Base-by-base conservation (phyloP, 2,797 vertebrate genomes). In the Diglossa cyanea region DNA sequence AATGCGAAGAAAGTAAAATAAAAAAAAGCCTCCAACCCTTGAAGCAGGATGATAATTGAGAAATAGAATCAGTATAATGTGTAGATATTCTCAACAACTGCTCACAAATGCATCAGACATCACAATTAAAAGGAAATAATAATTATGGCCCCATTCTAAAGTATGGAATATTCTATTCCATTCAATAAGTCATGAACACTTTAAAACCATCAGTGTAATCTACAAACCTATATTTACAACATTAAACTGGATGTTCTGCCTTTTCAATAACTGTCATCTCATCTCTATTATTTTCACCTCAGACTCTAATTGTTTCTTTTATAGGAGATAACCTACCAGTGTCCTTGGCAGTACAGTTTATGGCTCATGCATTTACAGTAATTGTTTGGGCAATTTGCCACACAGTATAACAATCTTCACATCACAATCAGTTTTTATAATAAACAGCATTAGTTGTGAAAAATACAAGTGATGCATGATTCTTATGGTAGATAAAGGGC, bases 251-350 rank as follows among this genome's bases (percentile, higher is more conserved):
- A 95, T 91, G 86, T 94, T 96, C 93, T 96, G 82, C 73, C 85
- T 96, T 97, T 97, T 94, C 80, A 94, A 84, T 95, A 96, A 96
- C 92, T 98, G 80, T 96, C 92, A 97, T 91, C 73, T 94, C 80
- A 94, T 96, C 78, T 93, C 86, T 95, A 83, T 96, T 96, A 95
- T 96, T 97, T 97, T 97, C 94, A 97, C 96, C 88, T 96, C 90
- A 96, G 88, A 96, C 73, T 90, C 94, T 97, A 97, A 97, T 97
- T 97, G 93, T 96, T 95, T 97, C 94, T 95, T 98, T 98, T 97
- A 97, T 96, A 93, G 79, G 62, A 91, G 89, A 92, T 96, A 97
- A 97, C 96, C 91, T 97, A 91, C 93, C 87, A 89, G 88, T 96
- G 93, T 97, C 96, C 96, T 97, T 97, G 93, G 93, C 94, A 95